Base-by-base conservation (phyloP, 2,888 invertebrate genomes). In the Apamea anceps region DNA sequence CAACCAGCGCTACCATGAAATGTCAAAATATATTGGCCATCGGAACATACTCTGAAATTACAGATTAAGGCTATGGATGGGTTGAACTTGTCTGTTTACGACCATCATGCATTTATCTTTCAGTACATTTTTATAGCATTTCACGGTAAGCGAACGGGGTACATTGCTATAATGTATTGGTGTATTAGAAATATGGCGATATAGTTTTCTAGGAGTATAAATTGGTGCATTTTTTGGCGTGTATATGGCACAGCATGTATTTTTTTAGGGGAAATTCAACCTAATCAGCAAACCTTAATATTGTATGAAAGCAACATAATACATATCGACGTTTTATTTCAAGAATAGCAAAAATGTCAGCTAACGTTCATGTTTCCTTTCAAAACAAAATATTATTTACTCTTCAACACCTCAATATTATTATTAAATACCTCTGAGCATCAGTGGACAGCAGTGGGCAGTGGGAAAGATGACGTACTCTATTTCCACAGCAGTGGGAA, bases 61-160 rank as follows among this genome's bases (percentile, higher is more conserved):
- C 79, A 88, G 76, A 82, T 86, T 83, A 86, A 67, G 48, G 51
- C 25, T 79, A 57, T 68, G 51, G 54, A 78, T 85, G 77, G 81
- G 85, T 81, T 87, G 32, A 77, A 72, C 72, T 75, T 67, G 71
- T 71, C 81, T 51, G 57, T 81, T 87, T 85, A 85, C 42, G 79
- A 80, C 70, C 65, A 63, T 65, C 78, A 81, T 77, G 57, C 74
- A 88, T 81, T 73, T 77, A 77, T 77, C 63, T 85, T 85, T 79
- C 42, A 78, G 76, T 75, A 77, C 32, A 75, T n/a, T 80, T 88
- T 89, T 87, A 87, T 89, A 72, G 73, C 78, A 75, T 67, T 78
- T 15, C 63, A 68, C 60, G 72, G 65, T 72, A 73, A 76, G 72
- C 66, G 60, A 67, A 51, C 37, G 28, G 72, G 45, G 25, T 6